Percentiles rank a stretch among this genome's conserved stretches.
These are phyloP conservation scores for Troides aeacus DNA, from an alignment of 2,888 invertebrate genomes.

Conservation along the genomic window DNA sequence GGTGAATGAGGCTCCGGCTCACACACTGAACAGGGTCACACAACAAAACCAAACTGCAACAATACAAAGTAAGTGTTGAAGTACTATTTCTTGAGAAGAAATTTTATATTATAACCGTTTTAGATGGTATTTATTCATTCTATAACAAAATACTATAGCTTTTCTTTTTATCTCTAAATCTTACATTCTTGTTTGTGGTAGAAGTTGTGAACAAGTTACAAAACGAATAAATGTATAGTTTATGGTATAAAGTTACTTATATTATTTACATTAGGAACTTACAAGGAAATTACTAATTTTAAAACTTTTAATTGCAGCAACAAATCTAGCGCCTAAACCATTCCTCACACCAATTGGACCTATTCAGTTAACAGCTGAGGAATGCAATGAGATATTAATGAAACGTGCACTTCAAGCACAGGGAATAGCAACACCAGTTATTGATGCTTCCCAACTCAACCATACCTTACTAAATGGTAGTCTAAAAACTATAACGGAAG, in stretches of 20 bases:
- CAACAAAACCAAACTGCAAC: slow-evolving; percentile 75
- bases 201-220: no score
- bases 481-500: slow-evolving; percentile 66
- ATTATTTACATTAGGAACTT: no score
- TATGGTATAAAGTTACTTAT: no score
- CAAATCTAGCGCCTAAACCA: slow-evolving; percentile 77
- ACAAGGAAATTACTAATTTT: no score
- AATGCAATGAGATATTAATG: slow-evolving; percentile 89
- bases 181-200: no score
- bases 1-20: slow-evolving; percentile 68
- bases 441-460: slow-evolving; percentile 72
- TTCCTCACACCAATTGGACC: slow-evolving; percentile 87
- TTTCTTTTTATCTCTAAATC: no score
- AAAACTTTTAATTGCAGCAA: slow-evolving; percentile 51
- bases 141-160: no score
- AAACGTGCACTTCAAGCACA: slow-evolving; percentile 85
- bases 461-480: slow-evolving; percentile 69
- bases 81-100: no score
- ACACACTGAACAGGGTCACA: slow-evolving; percentile 66
- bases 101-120: no score
- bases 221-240: no score
- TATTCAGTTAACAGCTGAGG: slow-evolving; percentile 86
- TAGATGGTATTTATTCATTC: no score
- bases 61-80: slow-evolving; percentile 65
- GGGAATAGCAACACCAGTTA: slow-evolving; percentile 75